Percentiles rank a stretch among this genome's conserved stretches.
These are phyloP conservation scores for Callimorpha dominula DNA, from an alignment of 2,888 invertebrate species.

Conservation along the genomic window DNA sequence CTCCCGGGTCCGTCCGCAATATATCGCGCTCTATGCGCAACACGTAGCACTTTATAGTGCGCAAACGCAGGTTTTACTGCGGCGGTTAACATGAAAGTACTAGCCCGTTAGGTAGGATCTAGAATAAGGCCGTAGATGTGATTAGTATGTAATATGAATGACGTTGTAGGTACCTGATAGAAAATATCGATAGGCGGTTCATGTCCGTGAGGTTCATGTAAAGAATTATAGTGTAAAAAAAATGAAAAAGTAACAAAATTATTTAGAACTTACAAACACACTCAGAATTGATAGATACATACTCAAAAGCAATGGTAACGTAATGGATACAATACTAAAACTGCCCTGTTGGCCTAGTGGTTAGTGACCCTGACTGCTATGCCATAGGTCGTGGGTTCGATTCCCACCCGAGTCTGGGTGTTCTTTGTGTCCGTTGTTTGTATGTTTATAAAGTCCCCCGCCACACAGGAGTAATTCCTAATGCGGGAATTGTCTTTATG, in stretches of 20 bases:
- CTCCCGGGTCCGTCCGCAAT: conserved; percentile 26
- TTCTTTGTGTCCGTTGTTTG: no score
- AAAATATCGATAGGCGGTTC: background rate
- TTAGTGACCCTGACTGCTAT: no score
- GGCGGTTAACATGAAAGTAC: conserved; percentile 22
- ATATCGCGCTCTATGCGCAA: conserved; percentile 22
- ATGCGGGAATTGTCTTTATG: no score
- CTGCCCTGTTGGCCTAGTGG: no score
- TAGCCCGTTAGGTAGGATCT: conserved; percentile 18
- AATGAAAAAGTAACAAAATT: background rate
- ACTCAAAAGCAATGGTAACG: background rate
- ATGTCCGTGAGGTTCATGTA: background rate
- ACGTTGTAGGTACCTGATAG: background rate
- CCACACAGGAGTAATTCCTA: no score
- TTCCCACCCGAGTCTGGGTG: no score
- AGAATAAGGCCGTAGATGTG: conserved; percentile 14
- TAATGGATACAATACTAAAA: background rate
- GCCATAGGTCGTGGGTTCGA: no score
- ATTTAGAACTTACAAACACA: background rate
- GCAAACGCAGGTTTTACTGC: conserved; percentile 22
- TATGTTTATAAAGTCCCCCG: no score
- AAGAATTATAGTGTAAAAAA: background rate
- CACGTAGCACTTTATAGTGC: conserved; percentile 28
- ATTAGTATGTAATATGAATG: conserved; percentile 18
- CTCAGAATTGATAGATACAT: background rate